phyloP scores from a whole-genome alignment of 2,888 invertebrate genomes.

The Platypus cylindrus region DNA sequence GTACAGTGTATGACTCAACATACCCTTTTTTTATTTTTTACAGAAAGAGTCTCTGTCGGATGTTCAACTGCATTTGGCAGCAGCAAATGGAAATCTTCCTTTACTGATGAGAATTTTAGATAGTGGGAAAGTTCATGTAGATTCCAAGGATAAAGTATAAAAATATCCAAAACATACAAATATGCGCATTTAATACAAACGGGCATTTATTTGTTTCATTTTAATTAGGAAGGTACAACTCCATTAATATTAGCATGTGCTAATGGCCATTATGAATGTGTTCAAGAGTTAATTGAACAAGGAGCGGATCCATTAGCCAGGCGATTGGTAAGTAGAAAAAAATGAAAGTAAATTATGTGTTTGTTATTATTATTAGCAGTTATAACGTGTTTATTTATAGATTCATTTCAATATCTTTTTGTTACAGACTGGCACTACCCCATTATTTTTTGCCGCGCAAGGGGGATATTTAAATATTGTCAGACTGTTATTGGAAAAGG shows the following conservation, averaged over 20 bases:
- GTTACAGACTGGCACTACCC: conserved; percentile 78
- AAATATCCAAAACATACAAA: neutral
- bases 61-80: conserved; percentile 83
- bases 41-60: conserved; percentile 90
- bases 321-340: conserved; percentile 49
- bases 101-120: conserved; percentile 68
- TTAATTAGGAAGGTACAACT: conserved; percentile 77
- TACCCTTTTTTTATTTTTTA: conserved; percentile 14
- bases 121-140: conserved; percentile 88
- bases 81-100: conserved; percentile 71
- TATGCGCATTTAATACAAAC: too few relatives aligned
- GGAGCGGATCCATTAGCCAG: conserved; percentile 81
- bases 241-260: conserved; percentile 85
- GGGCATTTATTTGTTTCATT: neutral
- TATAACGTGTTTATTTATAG: conserved; percentile 4
- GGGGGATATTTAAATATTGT: conserved; percentile 81
- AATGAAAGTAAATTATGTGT: neutral
- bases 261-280: conserved; percentile 80
- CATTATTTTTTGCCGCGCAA: conserved; percentile 89
- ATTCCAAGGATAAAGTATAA: conserved; percentile 80
- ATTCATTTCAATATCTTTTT: conserved; percentile 8
- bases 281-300: conserved; percentile 73
- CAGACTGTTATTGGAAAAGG: conserved; percentile 60
- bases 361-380: too few relatives aligned
- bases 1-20: neutral